These are phyloP conservation scores for Perodicticus potto DNA, from an alignment of 2,797 vertebrate species.

Conservation along the genomic window DNA sequence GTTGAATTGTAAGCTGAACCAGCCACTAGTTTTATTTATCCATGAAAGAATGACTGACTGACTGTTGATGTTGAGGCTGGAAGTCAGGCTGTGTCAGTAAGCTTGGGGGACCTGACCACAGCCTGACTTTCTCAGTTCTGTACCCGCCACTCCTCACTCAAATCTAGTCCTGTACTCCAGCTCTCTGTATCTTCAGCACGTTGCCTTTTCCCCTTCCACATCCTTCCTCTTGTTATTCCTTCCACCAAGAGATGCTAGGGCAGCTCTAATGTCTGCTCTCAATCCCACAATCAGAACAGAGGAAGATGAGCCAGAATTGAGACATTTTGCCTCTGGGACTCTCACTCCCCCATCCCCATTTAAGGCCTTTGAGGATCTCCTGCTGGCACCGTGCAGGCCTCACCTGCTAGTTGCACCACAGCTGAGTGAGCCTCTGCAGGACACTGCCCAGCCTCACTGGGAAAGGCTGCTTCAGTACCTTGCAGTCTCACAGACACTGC, in stretches of 20 bases:
- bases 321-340: slow-evolving; percentile 17
- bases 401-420: background rate
- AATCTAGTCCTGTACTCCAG: background rate
- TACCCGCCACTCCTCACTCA: background rate
- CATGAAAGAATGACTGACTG: background rate
- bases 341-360: background rate
- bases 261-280: slow-evolving; percentile 27
- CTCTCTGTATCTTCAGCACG: background rate
- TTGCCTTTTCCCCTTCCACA: background rate
- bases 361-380: background rate
- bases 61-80: background rate
- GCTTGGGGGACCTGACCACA: background rate
- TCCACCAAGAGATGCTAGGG: background rate
- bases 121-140: background rate
- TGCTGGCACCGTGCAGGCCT: background rate
- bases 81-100: background rate
- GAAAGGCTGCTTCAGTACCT: background rate
- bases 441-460: background rate
- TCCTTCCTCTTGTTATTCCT: slow-evolving; percentile 37
- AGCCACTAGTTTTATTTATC: background rate
- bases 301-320: background rate
- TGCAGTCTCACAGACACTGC: background rate
- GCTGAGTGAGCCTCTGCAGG: background rate
- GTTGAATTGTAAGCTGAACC: background rate
- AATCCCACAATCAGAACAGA: slow-evolving; percentile 31